Conservation (phyloP, 2,113 vertebrate species). For the Chinchilla lanigera region DNA sequence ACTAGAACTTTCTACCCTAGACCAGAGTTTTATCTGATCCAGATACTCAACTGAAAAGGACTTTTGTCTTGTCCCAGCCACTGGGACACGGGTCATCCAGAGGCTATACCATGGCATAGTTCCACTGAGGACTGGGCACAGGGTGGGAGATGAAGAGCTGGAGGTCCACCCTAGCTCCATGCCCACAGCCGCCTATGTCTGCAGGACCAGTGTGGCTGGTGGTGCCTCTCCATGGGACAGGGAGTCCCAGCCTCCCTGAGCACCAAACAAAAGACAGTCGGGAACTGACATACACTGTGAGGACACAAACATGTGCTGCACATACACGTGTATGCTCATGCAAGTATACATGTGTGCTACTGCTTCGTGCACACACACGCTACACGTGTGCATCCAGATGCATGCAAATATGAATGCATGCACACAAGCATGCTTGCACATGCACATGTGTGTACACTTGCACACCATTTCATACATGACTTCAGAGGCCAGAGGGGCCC, state of each 20-base stretch:
- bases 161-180: accelerated
- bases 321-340: not conserved
- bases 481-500: not conserved
- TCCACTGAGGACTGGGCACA: accelerated
- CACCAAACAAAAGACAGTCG: not conserved
- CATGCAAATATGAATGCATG: not conserved
- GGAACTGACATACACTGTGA: not conserved
- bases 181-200: not conserved
- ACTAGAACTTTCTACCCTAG: not conserved
- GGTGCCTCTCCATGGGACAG: not conserved
- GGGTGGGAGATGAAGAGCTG: not conserved
- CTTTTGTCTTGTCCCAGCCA: not conserved
- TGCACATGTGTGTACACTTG: not conserved
- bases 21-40: not conserved
- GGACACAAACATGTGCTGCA: not conserved
- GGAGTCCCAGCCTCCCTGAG: not conserved
- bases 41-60: not conserved
- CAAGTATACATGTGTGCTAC: not conserved
- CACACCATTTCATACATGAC: accelerated
- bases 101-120: not conserved
- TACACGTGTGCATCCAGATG: accelerated
- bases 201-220: accelerated
- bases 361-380: not conserved
- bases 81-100: not conserved
- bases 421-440: not conserved